phyloP scores from a whole-genome alignment of 2,113 vertebrate species.

The Neogale vison region DNA sequence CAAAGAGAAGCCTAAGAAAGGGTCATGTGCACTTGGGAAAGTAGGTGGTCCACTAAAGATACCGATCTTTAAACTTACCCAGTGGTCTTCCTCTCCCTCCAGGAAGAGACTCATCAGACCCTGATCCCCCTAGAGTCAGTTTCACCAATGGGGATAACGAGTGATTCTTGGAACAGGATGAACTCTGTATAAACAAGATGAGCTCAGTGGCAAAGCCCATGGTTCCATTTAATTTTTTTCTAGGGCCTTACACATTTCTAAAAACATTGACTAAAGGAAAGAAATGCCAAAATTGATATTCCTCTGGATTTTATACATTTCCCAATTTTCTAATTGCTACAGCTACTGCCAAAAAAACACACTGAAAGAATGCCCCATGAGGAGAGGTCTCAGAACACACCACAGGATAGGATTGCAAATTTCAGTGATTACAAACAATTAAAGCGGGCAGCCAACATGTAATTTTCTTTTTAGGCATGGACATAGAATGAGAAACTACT shows the following conservation, averaged over 20 bases:
- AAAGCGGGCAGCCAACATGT: slow-evolving; percentile 75
- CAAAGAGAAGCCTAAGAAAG: slow-evolving; percentile 54
- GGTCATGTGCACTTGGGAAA: background rate
- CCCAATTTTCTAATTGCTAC: slow-evolving; percentile 73
- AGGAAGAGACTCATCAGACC: background rate
- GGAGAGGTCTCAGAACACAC: slow-evolving; percentile 73
- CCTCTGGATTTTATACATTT: slow-evolving; percentile 73
- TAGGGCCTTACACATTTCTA: slow-evolving; percentile 8
- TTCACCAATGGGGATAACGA: background rate
- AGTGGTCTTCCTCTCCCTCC: background rate
- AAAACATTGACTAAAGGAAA: slow-evolving; percentile 46
- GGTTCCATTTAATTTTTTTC: slow-evolving; percentile 28
- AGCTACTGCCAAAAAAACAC: slow-evolving; percentile 67
- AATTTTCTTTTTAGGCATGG: slow-evolving; percentile 80
- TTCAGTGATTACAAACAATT: slow-evolving; percentile 81
- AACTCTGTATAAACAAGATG: background rate
- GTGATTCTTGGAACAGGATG: background rate
- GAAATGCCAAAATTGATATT: slow-evolving; percentile 58
- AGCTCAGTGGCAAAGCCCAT: background rate
- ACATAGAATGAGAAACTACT: slow-evolving; percentile 67
- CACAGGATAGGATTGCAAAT: slow-evolving; percentile 75
- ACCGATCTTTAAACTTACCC: background rate
- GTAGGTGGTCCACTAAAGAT: slow-evolving; percentile 28
- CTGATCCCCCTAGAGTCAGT: background rate
- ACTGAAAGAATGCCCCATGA: slow-evolving; percentile 69